Percentiles rank a stretch among this genome's conserved stretches.
These are phyloP conservation scores for Holacanthus passer DNA, from an alignment of 2,113 vertebrate genomes.

Conservation along the genomic window DNA sequence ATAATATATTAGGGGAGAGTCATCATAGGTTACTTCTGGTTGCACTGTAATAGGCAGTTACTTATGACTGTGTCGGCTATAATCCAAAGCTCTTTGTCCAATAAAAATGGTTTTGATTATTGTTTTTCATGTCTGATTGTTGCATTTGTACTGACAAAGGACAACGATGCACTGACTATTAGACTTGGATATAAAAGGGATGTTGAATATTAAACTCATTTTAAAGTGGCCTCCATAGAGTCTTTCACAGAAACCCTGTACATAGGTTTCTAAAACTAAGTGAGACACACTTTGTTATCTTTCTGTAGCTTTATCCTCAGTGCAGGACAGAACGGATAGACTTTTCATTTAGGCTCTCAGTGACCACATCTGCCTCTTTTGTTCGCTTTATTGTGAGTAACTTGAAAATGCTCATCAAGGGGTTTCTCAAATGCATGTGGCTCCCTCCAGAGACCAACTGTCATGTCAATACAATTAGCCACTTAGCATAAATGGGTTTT, in stretches of 20 bases:
- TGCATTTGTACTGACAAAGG: slow-evolving; percentile 15
- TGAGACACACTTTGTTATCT: background rate
- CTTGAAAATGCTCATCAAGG: background rate
- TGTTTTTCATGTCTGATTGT: slow-evolving; percentile 2
- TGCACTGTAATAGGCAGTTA: slow-evolving; percentile 38
- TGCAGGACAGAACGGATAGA: too few relatives aligned
- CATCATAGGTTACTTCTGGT: slow-evolving; percentile 28
- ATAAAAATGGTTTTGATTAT: slow-evolving; percentile 68
- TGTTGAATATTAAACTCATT: background rate
- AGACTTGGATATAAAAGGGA: background rate
- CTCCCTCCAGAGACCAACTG: slow-evolving; percentile 42
- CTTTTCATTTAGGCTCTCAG: background rate
- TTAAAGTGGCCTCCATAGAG: background rate
- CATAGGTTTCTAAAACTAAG: background rate
- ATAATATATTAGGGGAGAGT: slow-evolving; percentile 43
- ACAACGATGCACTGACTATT: background rate
- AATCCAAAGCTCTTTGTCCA: slow-evolving; percentile 49
- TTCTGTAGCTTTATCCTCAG: too few relatives aligned
- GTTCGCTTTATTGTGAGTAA: background rate
- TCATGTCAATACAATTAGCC: background rate
- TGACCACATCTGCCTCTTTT: background rate
- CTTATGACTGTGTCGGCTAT: slow-evolving; percentile 33
- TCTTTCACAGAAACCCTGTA: background rate
- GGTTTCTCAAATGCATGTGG: background rate
- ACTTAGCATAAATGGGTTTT: too few relatives aligned